Conservation (phyloP, 1,140 invertebrate genomes). For the Sarcophaga bullata region DNA sequence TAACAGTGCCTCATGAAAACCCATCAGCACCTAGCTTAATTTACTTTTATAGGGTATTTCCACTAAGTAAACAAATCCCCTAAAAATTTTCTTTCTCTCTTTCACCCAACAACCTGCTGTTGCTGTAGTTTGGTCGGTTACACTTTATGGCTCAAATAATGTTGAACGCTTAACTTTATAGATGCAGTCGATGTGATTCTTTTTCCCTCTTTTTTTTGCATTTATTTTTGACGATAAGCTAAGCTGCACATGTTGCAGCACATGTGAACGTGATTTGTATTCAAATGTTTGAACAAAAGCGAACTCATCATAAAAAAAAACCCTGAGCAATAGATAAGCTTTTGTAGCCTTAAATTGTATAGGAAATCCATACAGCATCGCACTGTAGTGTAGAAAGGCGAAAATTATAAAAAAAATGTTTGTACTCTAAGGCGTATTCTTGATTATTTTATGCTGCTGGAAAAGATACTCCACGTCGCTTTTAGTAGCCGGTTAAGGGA, state of each 20-base stretch:
- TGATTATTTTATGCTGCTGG: no score
- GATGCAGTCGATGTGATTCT: neutral
- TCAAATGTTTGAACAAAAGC: constrained; percentile 6
- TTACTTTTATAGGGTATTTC: neutral
- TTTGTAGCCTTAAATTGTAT: neutral
- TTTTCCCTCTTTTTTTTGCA: neutral
- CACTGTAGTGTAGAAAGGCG: neutral
- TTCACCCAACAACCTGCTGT: constrained; percentile 7
- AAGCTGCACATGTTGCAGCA: constrained; percentile 23
- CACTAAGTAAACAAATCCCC: neutral
- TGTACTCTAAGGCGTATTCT: no score
- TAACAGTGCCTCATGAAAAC: no score
- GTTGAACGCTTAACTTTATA: constrained; percentile 21
- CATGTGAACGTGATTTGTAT: constrained; percentile 18
- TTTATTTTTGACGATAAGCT: neutral
- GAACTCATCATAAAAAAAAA: neutral
- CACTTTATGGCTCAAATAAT: constrained; percentile 26
- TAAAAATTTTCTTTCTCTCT: neutral
- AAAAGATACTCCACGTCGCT: no score
- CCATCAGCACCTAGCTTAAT: no score
- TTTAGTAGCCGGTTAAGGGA: no score
- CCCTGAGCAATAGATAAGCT: neutral
- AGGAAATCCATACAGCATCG: neutral
- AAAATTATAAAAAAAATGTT: no score
- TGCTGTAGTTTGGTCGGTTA: constrained; percentile 9